A percentile compares a stretch with the other conserved stretches of the same genome.
These are phyloP conservation scores for Lamprotornis superbus DNA, from an alignment of 2,113 vertebrate species.

Conservation along the genomic window DNA sequence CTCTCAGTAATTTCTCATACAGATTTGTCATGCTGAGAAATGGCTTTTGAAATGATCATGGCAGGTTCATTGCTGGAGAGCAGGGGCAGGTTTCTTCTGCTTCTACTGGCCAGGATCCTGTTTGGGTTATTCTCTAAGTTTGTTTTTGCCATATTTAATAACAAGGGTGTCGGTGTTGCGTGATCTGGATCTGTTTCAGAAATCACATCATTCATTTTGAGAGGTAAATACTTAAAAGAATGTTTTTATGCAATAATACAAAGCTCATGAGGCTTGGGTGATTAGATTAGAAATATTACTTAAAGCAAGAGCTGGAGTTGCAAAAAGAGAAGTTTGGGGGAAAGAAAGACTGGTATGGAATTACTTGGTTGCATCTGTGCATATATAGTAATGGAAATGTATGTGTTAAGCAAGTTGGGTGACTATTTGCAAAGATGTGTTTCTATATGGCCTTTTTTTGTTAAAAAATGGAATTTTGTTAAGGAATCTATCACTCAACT, in stretches of 20 bases:
- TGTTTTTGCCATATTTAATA: not conserved
- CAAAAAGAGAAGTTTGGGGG: not conserved
- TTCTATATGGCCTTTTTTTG: not conserved
- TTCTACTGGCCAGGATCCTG: not conserved
- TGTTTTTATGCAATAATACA: not conserved
- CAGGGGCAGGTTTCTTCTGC: not conserved
- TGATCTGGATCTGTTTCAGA: not conserved
- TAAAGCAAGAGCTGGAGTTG: not conserved
- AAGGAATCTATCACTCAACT: not conserved
- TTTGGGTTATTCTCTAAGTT: not conserved
- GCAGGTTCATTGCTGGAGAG: not conserved
- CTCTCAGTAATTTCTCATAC: not conserved
- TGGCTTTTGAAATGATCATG: not conserved
- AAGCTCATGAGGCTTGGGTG: not conserved
- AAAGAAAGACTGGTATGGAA: not conserved
- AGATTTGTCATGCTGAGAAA: not conserved
- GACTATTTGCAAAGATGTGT: not conserved
- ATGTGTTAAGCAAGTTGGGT: not conserved
- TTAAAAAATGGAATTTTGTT: not conserved
- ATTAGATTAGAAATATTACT: not conserved
- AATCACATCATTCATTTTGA: not conserved
- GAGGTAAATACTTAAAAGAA: not conserved
- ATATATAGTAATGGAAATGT: not conserved
- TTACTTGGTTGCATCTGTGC: not conserved
- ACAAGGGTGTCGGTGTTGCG: accelerated